These are phyloP conservation scores for Calidris pygmaea DNA, from an alignment of 2,113 vertebrate species.

Conservation along the genomic window DNA sequence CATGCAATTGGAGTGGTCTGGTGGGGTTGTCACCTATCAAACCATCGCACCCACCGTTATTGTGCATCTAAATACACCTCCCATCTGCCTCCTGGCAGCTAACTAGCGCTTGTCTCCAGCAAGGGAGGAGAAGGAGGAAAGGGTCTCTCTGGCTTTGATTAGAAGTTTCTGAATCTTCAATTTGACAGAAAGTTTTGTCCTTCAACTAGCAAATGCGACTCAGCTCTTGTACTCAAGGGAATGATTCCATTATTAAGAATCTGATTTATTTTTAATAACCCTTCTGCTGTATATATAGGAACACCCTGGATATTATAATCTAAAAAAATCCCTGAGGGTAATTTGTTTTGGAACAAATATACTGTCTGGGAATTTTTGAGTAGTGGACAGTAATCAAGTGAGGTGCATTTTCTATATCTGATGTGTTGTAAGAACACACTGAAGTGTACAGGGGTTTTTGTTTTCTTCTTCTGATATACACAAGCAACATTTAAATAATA, in stretches of 20 bases:
- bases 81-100: not conserved
- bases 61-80: not conserved
- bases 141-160: not conserved
- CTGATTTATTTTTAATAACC: constrained; percentile 47
- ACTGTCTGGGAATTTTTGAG: constrained; percentile 1
- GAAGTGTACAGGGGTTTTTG: not conserved
- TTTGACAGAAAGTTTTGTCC: not conserved
- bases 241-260: constrained; percentile 1
- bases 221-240: not conserved
- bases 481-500: not conserved
- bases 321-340: constrained; percentile 1
- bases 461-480: not conserved
- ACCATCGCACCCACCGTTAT: not conserved
- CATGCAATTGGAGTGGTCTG: not conserved
- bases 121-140: not conserved
- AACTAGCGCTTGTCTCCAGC: not conserved
- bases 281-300: constrained; percentile 20
- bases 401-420: not conserved
- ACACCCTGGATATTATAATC: not conserved
- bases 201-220: not conserved
- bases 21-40: constrained; percentile 9
- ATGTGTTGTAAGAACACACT: not conserved
- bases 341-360: constrained; percentile 20
- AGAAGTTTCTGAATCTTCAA: not conserved
- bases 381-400: not conserved